Evolutionary conservation across 1,140 invertebrate species (phyloP), one percentile per base, ranked within the genome.

Genomic region (Lasioglossum albipes): DNA sequence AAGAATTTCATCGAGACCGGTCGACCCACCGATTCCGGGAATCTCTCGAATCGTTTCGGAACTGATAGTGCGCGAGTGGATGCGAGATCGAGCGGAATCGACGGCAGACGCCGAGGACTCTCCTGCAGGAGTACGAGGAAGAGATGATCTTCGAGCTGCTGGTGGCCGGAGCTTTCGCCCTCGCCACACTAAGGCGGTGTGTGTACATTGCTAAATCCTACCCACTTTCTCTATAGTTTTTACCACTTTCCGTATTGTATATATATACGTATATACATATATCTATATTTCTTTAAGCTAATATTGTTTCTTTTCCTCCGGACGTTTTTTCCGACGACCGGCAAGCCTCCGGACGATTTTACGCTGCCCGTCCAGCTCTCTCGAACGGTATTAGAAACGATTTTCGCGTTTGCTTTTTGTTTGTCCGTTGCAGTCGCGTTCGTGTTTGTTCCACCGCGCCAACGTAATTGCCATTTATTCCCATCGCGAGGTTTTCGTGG

Each of bases 171-270:
- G 91, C 91, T 86, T 90, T 92, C 88, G 91, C 91, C 92, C 91
- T 92, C 84, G 91, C 92, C 93, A 92, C 92, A 89, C 88, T 92
- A 90, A 93, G 92, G 92, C 93, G 93, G 93, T 93, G 93, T 93
- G 93, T 93, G 93, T 93, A 93, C 92, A 93, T 92, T 91, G 89
- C 88, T 93, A 82, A 89, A 90, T 91, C 89, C 86, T 91, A 89
- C 90, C 75, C 79, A 85, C 73, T 87, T 80, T 86, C 75, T 72
- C 36, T 79, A 54, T 82, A 75, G 70, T 31, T 75, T 62, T 61
- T 68, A 61, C 41, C n/a, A 16, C 3, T 22, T n/a, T 45, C 13
- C 67, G 66, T 61, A 65, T 31, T 57, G 66, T 61, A 65, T 31
- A 16, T 70, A 36, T 36, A 36, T 36, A 36, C 3, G 3, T 36